Evolutionary conservation across 1,140 invertebrate genomes (phyloP).

Genomic region (Melitaea cinxia): DNA sequence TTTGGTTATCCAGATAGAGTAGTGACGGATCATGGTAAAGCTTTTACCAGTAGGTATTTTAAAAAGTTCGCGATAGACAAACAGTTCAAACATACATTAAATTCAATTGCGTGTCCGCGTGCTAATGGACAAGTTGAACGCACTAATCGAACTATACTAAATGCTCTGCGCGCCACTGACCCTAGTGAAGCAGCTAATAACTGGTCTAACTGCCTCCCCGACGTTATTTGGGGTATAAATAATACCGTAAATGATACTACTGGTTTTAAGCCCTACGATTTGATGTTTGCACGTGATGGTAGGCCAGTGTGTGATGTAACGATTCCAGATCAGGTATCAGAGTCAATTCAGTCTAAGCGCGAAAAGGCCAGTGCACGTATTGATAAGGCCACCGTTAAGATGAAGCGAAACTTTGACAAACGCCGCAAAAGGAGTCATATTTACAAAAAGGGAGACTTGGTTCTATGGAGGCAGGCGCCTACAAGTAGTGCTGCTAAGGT

Average conservation of each 20-base stretch:
- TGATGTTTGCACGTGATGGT: constrained; percentile 41
- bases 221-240: too few relatives aligned
- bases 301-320: constrained; percentile 36
- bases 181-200: too few relatives aligned
- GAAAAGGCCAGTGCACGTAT: constrained; percentile 21
- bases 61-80: too few relatives aligned
- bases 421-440: constrained; percentile 26
- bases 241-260: constrained; percentile 31
- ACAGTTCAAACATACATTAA: too few relatives aligned
- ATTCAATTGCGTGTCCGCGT: too few relatives aligned
- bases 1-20: too few relatives aligned
- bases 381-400: constrained; percentile 26
- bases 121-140: too few relatives aligned
- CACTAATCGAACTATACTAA: too few relatives aligned
- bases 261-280: constrained; percentile 37
- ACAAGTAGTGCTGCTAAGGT: constrained; percentile 32
- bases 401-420: constrained; percentile 46
- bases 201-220: too few relatives aligned
- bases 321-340: background rate
- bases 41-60: too few relatives aligned
- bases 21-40: too few relatives aligned
- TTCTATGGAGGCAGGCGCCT: constrained; percentile 27
- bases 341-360: background rate
- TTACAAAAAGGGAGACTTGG: background rate
- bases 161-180: too few relatives aligned